Evolutionary conservation across 2,797 vertebrate species (phyloP), one percentile per base, ranked within the genome.

Genomic region (Megaceryle alcyon): DNA sequence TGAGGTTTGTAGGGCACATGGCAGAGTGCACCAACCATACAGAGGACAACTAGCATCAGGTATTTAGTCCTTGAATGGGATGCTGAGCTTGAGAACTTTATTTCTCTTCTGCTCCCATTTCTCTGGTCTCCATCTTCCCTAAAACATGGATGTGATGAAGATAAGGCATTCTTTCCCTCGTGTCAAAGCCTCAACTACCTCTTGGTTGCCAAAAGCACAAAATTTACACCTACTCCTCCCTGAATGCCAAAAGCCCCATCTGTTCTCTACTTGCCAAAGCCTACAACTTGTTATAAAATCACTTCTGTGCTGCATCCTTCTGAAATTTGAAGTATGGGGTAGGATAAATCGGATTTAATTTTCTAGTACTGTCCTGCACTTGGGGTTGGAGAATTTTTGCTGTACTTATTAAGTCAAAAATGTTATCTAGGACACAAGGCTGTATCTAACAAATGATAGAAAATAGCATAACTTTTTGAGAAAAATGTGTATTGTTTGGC

Each of bases 241-340:
- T 85, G 82, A 94, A 94, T 97, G 88, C 96, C 92, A 95, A 77
- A 95, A 96, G 75, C 78, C 95, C 96, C 96, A 94, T 97, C 95
- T 96, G 96, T 96, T 95, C 90, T 70, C 60, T 64, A 43, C 90
- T 94, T 0, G 11, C 95, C 96, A 97, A 95, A 96, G 91, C 94
- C 96, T 89, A 91, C 95, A 88, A 73, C 85, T 94, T 93, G 90
- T 96, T 95, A 90, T 95, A 71, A 94, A 97, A 94, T 91, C 93
- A 85, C 1, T 77, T 88, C 82, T 93, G 93, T 81, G 75, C 48
- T 93, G 81, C 90, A 95, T 90, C 88, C 51, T 79, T 70, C 85
- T 90, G 80, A 82, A 94, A 88, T 51, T 49, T 78, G 51, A 95
- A 86, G 78, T n/a, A 46, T 80, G 80, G 80, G 65, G 69, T 57